These are phyloP conservation scores for Orthosia incerta DNA, from an alignment of 2,888 invertebrate genomes.

Conservation along the genomic window DNA sequence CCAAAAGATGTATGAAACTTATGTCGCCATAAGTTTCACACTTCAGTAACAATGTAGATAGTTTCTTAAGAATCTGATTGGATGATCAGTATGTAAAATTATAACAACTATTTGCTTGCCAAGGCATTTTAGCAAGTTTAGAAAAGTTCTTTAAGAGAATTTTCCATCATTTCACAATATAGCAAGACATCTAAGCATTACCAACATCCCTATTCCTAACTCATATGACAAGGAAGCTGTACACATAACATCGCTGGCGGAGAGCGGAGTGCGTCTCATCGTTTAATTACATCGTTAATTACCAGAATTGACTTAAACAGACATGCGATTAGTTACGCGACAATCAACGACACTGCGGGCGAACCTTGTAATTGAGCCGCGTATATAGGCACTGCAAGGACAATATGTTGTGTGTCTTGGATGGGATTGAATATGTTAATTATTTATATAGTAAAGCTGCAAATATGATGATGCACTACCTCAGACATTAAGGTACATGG, in stretches of 20 bases:
- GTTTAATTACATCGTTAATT: conserved; percentile 84
- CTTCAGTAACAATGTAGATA: background rate
- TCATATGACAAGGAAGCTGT: conserved; percentile 23
- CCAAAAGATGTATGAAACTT: background rate
- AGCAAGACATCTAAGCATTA: background rate
- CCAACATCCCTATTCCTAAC: background rate
- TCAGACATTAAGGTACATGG: too few relatives aligned
- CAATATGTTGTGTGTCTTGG: background rate
- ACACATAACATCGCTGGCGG: conserved; percentile 36
- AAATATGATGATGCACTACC: too few relatives aligned
- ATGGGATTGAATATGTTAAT: background rate
- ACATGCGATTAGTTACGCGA: conserved; percentile 79
- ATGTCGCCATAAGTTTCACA: too few relatives aligned
- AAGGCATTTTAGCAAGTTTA: too few relatives aligned
- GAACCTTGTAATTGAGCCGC: conserved; percentile 46
- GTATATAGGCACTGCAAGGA: conserved; percentile 15
- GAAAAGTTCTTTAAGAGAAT: too few relatives aligned
- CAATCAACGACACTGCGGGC: conserved; percentile 67
- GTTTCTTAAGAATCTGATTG: background rate
- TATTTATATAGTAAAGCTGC: too few relatives aligned
- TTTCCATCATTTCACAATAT: background rate
- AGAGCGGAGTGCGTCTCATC: conserved; percentile 75
- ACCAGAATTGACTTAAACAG: conserved; percentile 86
- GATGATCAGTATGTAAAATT: background rate
- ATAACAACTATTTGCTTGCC: background rate